Evolutionary conservation across 1,140 invertebrate genomes (phyloP), one percentile per base, ranked within the genome.

Genomic region (Neelides sp.): DNA sequence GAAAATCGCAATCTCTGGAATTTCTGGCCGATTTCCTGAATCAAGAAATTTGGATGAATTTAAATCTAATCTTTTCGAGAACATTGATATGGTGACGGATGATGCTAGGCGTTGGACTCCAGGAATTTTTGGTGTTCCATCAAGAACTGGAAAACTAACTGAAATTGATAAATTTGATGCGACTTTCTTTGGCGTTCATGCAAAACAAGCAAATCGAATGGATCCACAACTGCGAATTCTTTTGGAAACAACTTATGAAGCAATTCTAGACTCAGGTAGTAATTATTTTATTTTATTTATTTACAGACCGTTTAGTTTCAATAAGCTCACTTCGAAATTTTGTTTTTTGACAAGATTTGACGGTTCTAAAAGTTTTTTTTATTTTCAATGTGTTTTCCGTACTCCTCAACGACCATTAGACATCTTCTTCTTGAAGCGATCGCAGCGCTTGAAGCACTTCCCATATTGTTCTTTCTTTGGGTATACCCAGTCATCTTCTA

Each of bases 11-110:
- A 85, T 94, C 59, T 71, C 72, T 49, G 84, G 84, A 24, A 75
- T 92, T 8, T 77, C 87, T 1, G 89, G 90, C 10, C 74, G 79
- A 62, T 91, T 89, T 68, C 91, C 92, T 0, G 79, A 91, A 58
- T 86, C 82, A 0, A 73, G 82, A 30, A 85, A 84, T 63, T 73
- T 94, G 28, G 65, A 73, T 19, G 76, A 87, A 57, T 83, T 93
- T 39, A 71, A 76, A 40, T 76, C 90, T 39, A 84, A 91, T 64
- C 71, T 96, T 1, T 79, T 82, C 61, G 77, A 79, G 58, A 69
- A 70, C 12, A 68, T 71, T 27, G 76, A 80, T 59, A 72, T 79
- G 66, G 66, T 79, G 15, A 76, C 74, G n/a, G 69, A 70, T 22
- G 70, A 75, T 55, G 68, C 72, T 41, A 62, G 69, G 30, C 62